Base-by-base conservation (phyloP, 2,113 vertebrate genomes). In the Neolamprologus longior region DNA sequence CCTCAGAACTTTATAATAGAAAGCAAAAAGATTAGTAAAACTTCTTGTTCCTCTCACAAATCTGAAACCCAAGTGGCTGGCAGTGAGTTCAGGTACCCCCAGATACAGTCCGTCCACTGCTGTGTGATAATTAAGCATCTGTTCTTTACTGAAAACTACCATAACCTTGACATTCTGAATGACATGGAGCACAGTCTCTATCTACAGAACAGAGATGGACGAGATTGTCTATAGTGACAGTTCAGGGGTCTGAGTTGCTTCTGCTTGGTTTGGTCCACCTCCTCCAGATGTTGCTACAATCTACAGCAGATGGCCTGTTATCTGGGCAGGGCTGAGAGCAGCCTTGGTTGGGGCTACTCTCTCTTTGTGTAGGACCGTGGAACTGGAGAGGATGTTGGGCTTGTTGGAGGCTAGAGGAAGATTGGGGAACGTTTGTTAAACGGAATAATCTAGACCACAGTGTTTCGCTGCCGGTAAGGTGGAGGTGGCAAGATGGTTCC, bases 391-490 rank as follows among this genome's bases (percentile, higher is more conserved):
- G 86, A 91, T 86, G 90, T 86, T 40, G 35, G 87, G 84, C 58
- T 80, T 21, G 82, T 81, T 57, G 92, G 86, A 87, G 86, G 81
- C 28, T 61, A 83, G 88, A 90, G 81, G 83, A 83, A 54, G 35
- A 73, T 17, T 86, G n/a, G 85, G 84, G 57, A 80, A 55, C 26
- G 40, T 88, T 66, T 73, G 68, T 83, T n/a, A 71, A 42, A 57
- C 8, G 83, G 88, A 33, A 81, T 61, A 7, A 82, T 82, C 96
- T 97, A 99, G 95, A 99, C 99, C 96, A 99, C 98, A 54, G 99
- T 99, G 57, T 99, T 99, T 86, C 99, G 96, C 97, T 99, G 99
- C 93, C 99, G 97, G 96, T 99, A 99, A 42, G 99, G 98, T 0
- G 99, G 99, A 2, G 99, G 98, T 4, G 99, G 98, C 95, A 99